These are phyloP conservation scores for Aegithalos caudatus DNA, from an alignment of 2,113 vertebrate species.

Conservation along the genomic window DNA sequence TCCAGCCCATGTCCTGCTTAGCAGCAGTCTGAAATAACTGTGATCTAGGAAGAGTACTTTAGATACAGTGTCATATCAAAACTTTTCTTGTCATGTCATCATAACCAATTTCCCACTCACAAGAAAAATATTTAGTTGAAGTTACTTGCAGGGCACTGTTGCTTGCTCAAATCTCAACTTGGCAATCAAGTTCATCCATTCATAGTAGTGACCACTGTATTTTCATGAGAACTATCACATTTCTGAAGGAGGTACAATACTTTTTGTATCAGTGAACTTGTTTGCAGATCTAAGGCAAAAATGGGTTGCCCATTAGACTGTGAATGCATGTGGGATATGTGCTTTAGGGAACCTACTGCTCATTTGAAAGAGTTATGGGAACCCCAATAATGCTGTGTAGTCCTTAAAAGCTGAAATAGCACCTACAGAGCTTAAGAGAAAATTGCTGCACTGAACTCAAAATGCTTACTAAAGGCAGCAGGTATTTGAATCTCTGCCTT, in stretches of 20 bases:
- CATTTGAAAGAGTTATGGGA: not conserved
- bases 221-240: not conserved
- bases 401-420: not conserved
- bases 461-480: not conserved
- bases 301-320: not conserved
- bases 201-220: not conserved
- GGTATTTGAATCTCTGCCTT: not conserved
- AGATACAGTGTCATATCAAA: not conserved
- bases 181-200: not conserved
- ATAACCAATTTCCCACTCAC: not conserved
- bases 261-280: not conserved
- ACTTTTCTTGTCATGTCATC: not conserved
- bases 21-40: not conserved
- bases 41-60: not conserved
- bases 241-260: not conserved
- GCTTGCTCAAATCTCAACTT: not conserved
- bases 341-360: not conserved
- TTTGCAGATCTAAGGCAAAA: not conserved
- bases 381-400: not conserved
- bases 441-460: not conserved
- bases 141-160: not conserved
- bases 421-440: not conserved
- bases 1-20: not conserved
- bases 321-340: not conserved
- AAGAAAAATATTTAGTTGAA: not conserved